A percentile compares a stretch with the other conserved stretches of the same genome.
Conservation (phyloP, 2,888 invertebrate species). For the Cantharis rufa region DNA sequence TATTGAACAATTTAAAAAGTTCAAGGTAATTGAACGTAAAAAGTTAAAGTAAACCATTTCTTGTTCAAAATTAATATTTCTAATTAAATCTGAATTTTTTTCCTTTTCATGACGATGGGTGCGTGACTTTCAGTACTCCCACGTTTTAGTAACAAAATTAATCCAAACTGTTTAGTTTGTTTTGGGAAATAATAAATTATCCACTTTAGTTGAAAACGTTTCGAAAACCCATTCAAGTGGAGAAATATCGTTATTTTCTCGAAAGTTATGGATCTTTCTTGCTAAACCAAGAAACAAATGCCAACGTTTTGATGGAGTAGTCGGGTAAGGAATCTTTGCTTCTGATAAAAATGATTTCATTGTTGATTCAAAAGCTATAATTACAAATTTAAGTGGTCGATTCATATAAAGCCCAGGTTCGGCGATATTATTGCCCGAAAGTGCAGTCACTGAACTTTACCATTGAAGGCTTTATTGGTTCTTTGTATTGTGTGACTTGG, state of each 20-base stretch:
- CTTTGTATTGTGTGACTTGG: not conserved
- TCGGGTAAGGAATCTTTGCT: not conserved
- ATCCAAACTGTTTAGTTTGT: not conserved
- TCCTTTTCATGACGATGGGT: not conserved
- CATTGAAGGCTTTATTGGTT: not conserved
- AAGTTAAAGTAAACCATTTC: not conserved
- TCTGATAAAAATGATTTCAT: not conserved
- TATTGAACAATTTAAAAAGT: not conserved
- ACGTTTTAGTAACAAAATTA: not conserved
- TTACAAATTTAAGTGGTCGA: not conserved
- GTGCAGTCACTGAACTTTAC: not conserved
- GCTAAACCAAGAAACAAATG: not conserved
- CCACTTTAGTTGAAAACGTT: not conserved
- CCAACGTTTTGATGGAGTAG: not conserved
- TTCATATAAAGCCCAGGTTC: not conserved
- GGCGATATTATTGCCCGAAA: not conserved
- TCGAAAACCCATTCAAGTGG: not conserved
- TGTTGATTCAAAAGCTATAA: not conserved
- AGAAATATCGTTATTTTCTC: not conserved
- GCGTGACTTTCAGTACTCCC: not conserved
- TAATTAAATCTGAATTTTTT: not conserved
- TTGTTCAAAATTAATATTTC: not conserved
- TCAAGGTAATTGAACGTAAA: not conserved
- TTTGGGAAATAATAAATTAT: not conserved
- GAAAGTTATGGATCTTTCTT: not conserved